Percentiles rank a stretch among this genome's conserved stretches.
These are phyloP conservation scores for Bedellia somnulentella DNA, from an alignment of 2,888 invertebrate genomes.

Conservation along the genomic window DNA sequence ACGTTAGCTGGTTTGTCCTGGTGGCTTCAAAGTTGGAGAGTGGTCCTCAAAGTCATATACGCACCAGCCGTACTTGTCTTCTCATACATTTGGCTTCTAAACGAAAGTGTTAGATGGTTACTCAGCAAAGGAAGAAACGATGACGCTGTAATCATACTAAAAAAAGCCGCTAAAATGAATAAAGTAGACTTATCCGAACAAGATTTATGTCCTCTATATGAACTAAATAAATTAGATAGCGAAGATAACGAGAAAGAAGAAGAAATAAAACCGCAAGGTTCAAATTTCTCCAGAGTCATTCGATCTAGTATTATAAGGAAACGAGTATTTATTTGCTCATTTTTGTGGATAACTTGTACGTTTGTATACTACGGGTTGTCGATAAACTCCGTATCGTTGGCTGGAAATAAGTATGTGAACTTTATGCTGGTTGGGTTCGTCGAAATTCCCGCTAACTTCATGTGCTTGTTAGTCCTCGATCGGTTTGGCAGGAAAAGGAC, in stretches of 20 bases:
- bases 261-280: constrained; percentile 13
- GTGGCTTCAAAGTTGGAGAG: constrained; percentile 70
- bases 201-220: constrained; percentile 31
- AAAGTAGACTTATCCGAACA: constrained; percentile 46
- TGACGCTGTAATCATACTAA: constrained; percentile 65
- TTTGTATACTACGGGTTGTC: constrained; percentile 82
- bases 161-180: constrained; percentile 69
- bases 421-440: constrained; percentile 68
- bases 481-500: constrained; percentile 66
- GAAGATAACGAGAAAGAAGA: constrained; percentile 10
- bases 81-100: constrained; percentile 69
- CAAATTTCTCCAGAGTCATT: constrained; percentile 41
- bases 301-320: constrained; percentile 57
- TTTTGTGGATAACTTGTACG: constrained; percentile 78
- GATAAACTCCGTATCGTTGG: constrained; percentile 73
- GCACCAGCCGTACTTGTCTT: constrained; percentile 69
- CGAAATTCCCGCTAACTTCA: constrained; percentile 73
- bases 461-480: constrained; percentile 65
- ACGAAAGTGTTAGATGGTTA: constrained; percentile 79
- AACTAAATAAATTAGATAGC: constrained; percentile 18
- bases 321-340: constrained; percentile 66
- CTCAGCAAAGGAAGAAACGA: constrained; percentile 67
- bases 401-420: constrained; percentile 76
- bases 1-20: constrained; percentile 69
- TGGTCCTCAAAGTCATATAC: constrained; percentile 67